Evolutionary conservation across 2,888 invertebrate species (phyloP).

Genomic region (Apamea monoglypha): DNA sequence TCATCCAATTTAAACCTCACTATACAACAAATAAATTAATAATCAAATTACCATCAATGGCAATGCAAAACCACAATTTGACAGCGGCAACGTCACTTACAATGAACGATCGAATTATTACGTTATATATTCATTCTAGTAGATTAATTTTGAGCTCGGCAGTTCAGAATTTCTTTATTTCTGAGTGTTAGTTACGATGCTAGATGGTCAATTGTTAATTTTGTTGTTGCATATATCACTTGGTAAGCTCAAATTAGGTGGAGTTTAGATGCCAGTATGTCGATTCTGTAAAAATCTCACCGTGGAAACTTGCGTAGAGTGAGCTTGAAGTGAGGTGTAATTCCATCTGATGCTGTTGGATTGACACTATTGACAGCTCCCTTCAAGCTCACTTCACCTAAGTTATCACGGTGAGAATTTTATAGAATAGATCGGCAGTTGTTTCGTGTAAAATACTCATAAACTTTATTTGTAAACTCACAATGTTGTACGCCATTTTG

Average conservation of each 20-base stretch:
- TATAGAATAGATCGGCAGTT: too few relatives aligned
- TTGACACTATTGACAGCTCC: too few relatives aligned
- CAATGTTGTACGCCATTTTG: too few relatives aligned
- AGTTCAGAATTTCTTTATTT: slow-evolving; percentile 24
- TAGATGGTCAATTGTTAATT: slow-evolving; percentile 15
- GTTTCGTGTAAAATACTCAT: too few relatives aligned
- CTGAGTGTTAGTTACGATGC: slow-evolving; percentile 1
- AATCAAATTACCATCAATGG: slow-evolving; percentile 22
- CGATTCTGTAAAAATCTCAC: too few relatives aligned
- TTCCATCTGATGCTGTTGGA: too few relatives aligned
- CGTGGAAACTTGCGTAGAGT: too few relatives aligned
- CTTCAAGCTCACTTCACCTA: too few relatives aligned
- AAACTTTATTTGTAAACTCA: too few relatives aligned
- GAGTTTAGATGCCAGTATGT: too few relatives aligned
- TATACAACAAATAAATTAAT: slow-evolving; percentile 26
- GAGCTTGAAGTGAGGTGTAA: too few relatives aligned
- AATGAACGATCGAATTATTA: slow-evolving; percentile 34
- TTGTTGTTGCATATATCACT: not conserved
- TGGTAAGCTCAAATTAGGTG: not conserved
- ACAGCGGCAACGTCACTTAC: not conserved
- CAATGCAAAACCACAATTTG: slow-evolving; percentile 32
- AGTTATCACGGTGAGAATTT: too few relatives aligned
- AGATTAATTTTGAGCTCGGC: slow-evolving; percentile 29
- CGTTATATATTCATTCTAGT: slow-evolving; percentile 7
- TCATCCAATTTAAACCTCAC: slow-evolving; percentile 14